A percentile compares a stretch with the other conserved stretches of the same genome.
Conservation (phyloP, 2,113 vertebrate genomes). For the Perca schrenkii region DNA sequence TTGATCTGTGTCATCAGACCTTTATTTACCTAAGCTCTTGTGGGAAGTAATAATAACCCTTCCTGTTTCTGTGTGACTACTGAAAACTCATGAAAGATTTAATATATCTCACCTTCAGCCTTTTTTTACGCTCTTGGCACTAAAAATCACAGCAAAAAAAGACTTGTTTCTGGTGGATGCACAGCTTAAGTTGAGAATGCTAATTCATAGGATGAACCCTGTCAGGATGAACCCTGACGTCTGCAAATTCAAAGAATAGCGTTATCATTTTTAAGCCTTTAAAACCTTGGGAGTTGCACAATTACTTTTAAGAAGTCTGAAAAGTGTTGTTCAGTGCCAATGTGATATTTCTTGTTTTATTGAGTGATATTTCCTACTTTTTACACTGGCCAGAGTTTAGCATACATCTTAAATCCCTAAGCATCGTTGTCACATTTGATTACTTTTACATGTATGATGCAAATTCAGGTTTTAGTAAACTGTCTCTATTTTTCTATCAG, state of each 20-base stretch:
- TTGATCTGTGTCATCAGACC: background rate
- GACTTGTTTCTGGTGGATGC: slow-evolving; percentile 13
- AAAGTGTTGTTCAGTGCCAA: background rate
- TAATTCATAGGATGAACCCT: slow-evolving; percentile 1
- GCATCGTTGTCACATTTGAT: background rate
- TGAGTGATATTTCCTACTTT: background rate
- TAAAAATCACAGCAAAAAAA: background rate
- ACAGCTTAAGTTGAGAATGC: background rate
- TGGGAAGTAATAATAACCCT: background rate
- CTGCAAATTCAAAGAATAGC: background rate
- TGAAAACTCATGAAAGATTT: background rate
- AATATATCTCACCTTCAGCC: background rate
- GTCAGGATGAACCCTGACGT: slow-evolving; percentile 8
- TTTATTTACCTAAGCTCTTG: background rate
- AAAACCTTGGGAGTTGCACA: background rate
- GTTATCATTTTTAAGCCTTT: background rate
- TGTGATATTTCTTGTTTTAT: background rate
- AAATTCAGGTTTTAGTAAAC: background rate
- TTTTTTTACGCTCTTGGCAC: background rate
- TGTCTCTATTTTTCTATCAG: slow-evolving; percentile 73
- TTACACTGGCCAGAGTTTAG: too few relatives aligned
- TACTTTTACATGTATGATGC: background rate
- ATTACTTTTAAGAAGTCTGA: background rate
- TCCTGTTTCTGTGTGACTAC: background rate
- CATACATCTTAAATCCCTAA: background rate